phyloP scores from a whole-genome alignment of 2,113 vertebrate species.

The Scopus umbretta region DNA sequence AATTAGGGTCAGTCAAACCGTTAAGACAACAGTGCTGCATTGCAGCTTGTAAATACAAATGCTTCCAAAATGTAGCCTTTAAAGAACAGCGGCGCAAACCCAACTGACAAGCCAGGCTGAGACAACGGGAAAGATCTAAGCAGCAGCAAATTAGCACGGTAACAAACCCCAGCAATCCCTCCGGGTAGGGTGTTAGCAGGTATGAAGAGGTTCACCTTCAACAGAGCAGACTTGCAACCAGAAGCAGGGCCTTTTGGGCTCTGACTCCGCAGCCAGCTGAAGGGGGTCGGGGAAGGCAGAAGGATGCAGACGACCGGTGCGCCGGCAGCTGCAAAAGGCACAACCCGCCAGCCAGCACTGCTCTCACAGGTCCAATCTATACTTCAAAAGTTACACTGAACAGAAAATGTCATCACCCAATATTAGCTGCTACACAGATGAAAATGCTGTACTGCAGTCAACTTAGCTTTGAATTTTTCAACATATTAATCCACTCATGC shows the following conservation, averaged over 20 bases:
- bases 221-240: neutral
- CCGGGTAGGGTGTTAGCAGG: neutral
- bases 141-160: neutral
- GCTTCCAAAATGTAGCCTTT: neutral
- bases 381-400: neutral
- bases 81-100: neutral
- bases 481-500: neutral
- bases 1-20: neutral
- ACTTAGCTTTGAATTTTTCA: neutral
- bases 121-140: neutral
- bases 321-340: neutral
- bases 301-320: neutral
- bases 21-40: neutral
- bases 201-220: too few relatives aligned
- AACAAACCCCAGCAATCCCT: neutral
- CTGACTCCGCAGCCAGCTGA: neutral
- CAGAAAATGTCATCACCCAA: neutral
- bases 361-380: neutral
- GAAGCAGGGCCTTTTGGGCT: neutral
- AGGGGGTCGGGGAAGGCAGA: neutral
- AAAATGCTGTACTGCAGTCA: neutral
- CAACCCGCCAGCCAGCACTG: neutral
- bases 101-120: neutral
- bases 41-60: neutral
- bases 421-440: neutral